These are phyloP conservation scores for Dipodomys spectabilis DNA, from an alignment of 2,113 vertebrate genomes.

Conservation along the genomic window DNA sequence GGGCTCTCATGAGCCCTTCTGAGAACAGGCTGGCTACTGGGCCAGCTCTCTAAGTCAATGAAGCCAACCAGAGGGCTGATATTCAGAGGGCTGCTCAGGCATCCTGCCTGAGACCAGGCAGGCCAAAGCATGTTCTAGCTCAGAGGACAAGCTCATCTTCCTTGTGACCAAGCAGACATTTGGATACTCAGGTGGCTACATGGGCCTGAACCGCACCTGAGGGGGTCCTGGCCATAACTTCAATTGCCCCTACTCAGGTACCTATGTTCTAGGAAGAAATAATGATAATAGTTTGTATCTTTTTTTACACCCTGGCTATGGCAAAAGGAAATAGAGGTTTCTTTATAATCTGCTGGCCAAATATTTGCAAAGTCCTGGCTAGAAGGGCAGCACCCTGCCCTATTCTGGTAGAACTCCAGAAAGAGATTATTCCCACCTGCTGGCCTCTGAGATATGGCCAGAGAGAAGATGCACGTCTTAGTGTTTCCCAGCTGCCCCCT, in stretches of 20 bases:
- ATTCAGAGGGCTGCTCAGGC: background rate
- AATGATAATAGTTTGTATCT: background rate
- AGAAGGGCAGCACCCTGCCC: background rate
- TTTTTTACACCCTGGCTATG: background rate
- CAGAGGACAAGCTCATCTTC: background rate
- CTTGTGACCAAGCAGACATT: background rate
- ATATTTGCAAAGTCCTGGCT: conserved; percentile 59
- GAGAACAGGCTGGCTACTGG: too few species aligned
- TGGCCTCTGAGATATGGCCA: conserved; percentile 65
- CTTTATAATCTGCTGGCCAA: conserved; percentile 59
- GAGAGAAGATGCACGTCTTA: background rate
- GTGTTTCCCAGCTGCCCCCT: background rate
- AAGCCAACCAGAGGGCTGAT: background rate
- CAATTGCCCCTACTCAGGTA: background rate
- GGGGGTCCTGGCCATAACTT: background rate
- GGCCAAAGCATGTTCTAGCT: rapidly evolving
- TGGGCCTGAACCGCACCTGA: background rate
- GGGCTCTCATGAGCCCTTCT: background rate
- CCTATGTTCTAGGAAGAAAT: background rate
- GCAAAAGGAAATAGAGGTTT: background rate
- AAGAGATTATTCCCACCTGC: conserved; percentile 82
- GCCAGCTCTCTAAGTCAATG: background rate
- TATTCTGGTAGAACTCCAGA: background rate
- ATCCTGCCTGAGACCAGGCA: too few species aligned
- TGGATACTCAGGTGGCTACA: background rate